Evolutionary conservation across 2,888 invertebrate genomes (phyloP).

Genomic region (Conchocele bisecta): DNA sequence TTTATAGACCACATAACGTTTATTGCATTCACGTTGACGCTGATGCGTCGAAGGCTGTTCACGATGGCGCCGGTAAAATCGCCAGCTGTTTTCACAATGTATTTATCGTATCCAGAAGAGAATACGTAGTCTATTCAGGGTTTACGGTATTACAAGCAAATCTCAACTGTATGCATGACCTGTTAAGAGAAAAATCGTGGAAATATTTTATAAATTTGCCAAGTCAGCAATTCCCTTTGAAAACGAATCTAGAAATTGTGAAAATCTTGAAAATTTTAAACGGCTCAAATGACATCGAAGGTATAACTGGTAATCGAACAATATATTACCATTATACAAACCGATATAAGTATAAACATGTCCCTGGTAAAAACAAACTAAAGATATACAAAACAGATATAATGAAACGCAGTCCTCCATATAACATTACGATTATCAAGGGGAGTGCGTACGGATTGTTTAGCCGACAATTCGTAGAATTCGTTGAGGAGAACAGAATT

Average conservation of each 20-base stretch:
- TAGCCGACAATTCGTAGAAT: slow-evolving; percentile 78
- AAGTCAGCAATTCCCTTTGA: slow-evolving; percentile 80
- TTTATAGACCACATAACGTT: slow-evolving; percentile 79
- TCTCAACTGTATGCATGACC: slow-evolving; percentile 81
- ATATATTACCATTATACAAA: slow-evolving; percentile 49
- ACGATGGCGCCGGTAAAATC: slow-evolving; percentile 62
- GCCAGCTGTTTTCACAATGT: slow-evolving; percentile 80
- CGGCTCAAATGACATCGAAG: slow-evolving; percentile 81
- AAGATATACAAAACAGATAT: slow-evolving; percentile 36
- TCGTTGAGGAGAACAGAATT: slow-evolving; percentile 68
- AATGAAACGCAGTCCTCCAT: slow-evolving; percentile 50
- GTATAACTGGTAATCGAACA: slow-evolving; percentile 70
- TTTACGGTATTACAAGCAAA: slow-evolving; percentile 79
- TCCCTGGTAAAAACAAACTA: slow-evolving; percentile 42
- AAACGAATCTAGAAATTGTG: slow-evolving; percentile 80
- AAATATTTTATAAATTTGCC: slow-evolving; percentile 82
- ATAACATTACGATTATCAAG: slow-evolving; percentile 70
- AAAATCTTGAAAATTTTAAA: slow-evolving; percentile 80
- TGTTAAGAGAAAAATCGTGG: slow-evolving; percentile 70
- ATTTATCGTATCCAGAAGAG: slow-evolving; percentile 76
- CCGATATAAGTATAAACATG: slow-evolving; percentile 51
- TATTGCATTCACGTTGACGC: slow-evolving; percentile 81
- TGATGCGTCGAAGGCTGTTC: slow-evolving; percentile 60
- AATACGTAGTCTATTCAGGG: slow-evolving; percentile 78
- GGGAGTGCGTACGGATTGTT: slow-evolving; percentile 82